Conservation (phyloP, 2,113 vertebrate genomes). For the Pimephales promelas region DNA sequence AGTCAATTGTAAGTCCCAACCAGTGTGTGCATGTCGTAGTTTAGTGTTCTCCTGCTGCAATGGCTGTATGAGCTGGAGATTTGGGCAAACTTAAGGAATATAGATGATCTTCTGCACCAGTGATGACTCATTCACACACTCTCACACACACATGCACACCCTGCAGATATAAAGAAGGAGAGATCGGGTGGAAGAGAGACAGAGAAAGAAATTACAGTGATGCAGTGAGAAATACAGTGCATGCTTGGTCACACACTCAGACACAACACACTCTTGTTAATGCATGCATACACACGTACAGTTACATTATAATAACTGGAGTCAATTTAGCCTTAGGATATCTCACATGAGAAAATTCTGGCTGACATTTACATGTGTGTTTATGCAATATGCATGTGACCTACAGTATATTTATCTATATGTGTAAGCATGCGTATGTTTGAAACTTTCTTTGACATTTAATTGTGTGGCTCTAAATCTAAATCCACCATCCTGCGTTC, state of each 20-base stretch:
- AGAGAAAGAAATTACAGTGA: slow-evolving; percentile 6
- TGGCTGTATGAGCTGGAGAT: slow-evolving; percentile 14
- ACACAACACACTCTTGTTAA: slow-evolving; percentile 6
- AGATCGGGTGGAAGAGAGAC: not conserved
- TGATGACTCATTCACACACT: slow-evolving; percentile 77
- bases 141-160: slow-evolving; percentile 22
- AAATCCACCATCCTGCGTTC: not conserved
- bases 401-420: not conserved
- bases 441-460: not conserved
- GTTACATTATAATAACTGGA: slow-evolving; percentile 21
- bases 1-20: not conserved
- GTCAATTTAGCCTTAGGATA: slow-evolving; percentile 21
- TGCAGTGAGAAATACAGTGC: slow-evolving; percentile 31
- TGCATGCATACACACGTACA: slow-evolving; percentile 16
- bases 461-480: not conserved
- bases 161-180: slow-evolving; percentile 22
- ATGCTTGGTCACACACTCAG: not conserved
- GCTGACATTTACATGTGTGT: slow-evolving; percentile 42
- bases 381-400: not conserved
- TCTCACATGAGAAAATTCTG: slow-evolving; percentile 60
- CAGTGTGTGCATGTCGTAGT: not conserved
- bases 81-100: slow-evolving; percentile 39
- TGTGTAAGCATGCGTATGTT: not conserved
- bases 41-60: not conserved
- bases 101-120: slow-evolving; percentile 63